phyloP scores from a whole-genome alignment of 2,113 vertebrate genomes.

The Sylvia atricapilla region DNA sequence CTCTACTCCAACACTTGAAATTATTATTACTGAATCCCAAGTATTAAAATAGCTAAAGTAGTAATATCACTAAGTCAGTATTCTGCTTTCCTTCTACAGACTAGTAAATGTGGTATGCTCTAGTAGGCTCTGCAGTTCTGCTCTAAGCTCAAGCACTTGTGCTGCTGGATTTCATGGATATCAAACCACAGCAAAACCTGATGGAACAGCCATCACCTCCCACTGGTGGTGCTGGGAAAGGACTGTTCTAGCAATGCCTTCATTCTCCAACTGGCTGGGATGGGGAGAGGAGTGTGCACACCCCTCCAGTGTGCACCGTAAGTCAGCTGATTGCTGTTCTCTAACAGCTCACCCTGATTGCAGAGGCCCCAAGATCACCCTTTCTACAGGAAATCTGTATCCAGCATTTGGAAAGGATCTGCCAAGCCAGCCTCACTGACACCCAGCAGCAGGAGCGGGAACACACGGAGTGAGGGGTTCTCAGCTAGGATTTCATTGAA shows the following conservation, averaged over 20 bases:
- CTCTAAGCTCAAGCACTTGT: constrained; percentile 49
- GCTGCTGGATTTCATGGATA: constrained; percentile 23
- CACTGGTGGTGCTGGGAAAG: not conserved
- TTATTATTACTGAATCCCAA: too few species aligned
- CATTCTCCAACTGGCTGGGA: not conserved
- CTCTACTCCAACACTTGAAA: constrained; percentile 9
- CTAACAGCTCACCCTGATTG: constrained; percentile 56
- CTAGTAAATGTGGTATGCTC: constrained; percentile 29
- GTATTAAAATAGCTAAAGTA: constrained; percentile 51
- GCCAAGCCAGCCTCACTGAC: constrained; percentile 37
- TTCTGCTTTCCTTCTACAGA: constrained; percentile 35
- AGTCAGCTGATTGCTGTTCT: constrained; percentile 38
- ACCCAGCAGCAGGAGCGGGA: constrained; percentile 61
- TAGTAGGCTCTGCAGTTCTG: constrained; percentile 35
- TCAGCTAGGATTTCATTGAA: constrained; percentile 51
- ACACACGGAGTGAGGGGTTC: not conserved
- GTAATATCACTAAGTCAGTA: constrained; percentile 39
- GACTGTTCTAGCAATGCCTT: not conserved
- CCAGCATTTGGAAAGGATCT: constrained; percentile 31
- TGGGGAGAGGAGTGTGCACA: not conserved
- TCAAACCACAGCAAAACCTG: not conserved
- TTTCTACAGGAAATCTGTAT: constrained; percentile 18
- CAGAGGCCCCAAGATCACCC: constrained; percentile 49
- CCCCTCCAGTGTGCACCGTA: not conserved
- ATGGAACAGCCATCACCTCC: not conserved